Evolutionary conservation across 2,888 invertebrate species (phyloP).

Genomic region (Abscondita cerata): DNA sequence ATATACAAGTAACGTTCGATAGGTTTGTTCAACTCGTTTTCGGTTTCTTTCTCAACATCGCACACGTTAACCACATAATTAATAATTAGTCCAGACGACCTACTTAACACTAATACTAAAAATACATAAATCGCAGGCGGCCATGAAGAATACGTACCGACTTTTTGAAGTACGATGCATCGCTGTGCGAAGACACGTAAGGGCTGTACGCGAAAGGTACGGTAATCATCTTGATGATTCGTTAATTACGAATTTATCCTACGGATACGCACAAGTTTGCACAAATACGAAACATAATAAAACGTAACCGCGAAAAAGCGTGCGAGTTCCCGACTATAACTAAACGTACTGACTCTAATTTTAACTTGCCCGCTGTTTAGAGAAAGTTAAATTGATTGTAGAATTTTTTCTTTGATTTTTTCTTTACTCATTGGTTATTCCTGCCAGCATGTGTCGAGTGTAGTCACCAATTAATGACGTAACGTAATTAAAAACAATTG

Average conservation of each 20-base stretch:
- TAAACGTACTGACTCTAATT: no score
- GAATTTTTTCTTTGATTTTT: no score
- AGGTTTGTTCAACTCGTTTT: constrained; percentile 5
- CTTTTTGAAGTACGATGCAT: constrained; percentile 64
- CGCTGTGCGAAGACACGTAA: constrained; percentile 67
- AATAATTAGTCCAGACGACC: not conserved
- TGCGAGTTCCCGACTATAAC: no score
- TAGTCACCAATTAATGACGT: not conserved
- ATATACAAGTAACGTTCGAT: not conserved
- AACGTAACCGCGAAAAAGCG: no score
- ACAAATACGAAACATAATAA: no score
- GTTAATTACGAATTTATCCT: no score
- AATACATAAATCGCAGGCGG: not conserved
- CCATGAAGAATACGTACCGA: constrained; percentile 50
- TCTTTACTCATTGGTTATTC: no score
- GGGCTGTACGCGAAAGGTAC: constrained; percentile 48
- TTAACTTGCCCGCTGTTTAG: no score
- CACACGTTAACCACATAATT: not conserved
- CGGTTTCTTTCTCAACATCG: not conserved
- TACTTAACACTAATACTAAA: not conserved
- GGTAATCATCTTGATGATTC: constrained; percentile 38
- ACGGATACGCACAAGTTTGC: no score
- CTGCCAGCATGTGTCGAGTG: not conserved
- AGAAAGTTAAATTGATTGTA: no score
- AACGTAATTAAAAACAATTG: not conserved